Evolutionary conservation across 2,888 invertebrate genomes (phyloP).

Genomic region (Epistrophe grossulariae): DNA sequence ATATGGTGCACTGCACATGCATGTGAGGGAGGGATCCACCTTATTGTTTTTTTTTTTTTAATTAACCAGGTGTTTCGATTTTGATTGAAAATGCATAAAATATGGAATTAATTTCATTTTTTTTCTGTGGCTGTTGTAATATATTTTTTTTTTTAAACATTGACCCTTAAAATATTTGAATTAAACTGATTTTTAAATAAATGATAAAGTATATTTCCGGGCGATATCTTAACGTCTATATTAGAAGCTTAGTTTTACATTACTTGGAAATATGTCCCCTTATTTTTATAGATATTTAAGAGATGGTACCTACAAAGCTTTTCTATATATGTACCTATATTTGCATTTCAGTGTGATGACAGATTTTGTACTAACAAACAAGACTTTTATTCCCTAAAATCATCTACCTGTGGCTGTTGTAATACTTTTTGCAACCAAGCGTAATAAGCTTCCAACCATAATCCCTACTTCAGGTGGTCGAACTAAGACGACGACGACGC

Average conservation of each 20-base stretch:
- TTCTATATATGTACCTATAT: background rate
- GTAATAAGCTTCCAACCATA: constrained; percentile 25
- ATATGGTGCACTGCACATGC: no score
- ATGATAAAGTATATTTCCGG: background rate
- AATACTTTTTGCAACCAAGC: constrained; percentile 28
- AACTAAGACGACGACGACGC: background rate
- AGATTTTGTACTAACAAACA: constrained; percentile 5
- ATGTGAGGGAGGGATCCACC: no score
- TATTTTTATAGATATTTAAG: background rate
- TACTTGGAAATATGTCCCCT: background rate
- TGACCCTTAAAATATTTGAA: background rate
- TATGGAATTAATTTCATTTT: no score
- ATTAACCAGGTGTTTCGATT: no score
- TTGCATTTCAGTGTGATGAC: background rate
- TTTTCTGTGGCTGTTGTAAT: no score
- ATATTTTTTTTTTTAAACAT: background rate
- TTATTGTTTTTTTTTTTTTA: no score
- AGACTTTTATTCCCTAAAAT: background rate
- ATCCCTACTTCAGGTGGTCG: constrained; percentile 32
- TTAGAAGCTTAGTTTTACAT: background rate
- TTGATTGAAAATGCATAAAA: no score
- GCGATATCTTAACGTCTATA: background rate
- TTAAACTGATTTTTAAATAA: background rate
- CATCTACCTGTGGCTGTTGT: constrained; percentile 33
- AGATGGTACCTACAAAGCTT: background rate